These are phyloP conservation scores for Stegostoma tigrinum DNA, from an alignment of 2,113 vertebrate species.

Conservation along the genomic window DNA sequence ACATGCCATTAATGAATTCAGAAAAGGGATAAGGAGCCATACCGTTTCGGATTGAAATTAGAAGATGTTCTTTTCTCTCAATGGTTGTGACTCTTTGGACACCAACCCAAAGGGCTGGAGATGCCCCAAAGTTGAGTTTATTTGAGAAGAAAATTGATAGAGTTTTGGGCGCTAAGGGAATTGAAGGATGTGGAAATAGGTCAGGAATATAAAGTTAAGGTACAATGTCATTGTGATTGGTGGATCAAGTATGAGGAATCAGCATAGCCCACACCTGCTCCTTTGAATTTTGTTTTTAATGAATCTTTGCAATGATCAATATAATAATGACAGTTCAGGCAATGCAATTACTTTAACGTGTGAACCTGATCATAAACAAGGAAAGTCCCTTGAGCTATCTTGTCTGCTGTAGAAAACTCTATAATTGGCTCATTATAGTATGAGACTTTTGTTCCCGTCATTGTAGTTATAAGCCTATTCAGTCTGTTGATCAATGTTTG, in stretches of 20 bases:
- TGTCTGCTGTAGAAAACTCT: background rate
- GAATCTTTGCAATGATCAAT: background rate
- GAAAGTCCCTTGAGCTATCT: background rate
- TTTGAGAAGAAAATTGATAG: background rate
- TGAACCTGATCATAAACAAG: background rate
- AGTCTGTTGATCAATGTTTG: background rate
- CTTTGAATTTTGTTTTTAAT: background rate
- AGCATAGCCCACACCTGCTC: background rate
- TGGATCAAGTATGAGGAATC: background rate
- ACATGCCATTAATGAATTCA: no score
- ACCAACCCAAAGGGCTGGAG: background rate
- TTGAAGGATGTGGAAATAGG: background rate
- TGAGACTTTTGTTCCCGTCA: background rate
- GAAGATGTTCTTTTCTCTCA: background rate
- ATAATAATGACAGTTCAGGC: background rate
- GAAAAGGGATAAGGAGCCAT: background rate
- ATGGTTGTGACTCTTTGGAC: background rate
- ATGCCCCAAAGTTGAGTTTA: background rate
- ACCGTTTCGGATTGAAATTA: background rate
- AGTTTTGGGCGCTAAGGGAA: background rate
- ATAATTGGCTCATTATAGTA: background rate
- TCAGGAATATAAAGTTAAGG: background rate
- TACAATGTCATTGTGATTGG: background rate
- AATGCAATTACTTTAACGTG: background rate
- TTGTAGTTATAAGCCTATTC: background rate